Conservation (phyloP, 1,140 invertebrate species). For the Steinernema feltiae region DNA sequence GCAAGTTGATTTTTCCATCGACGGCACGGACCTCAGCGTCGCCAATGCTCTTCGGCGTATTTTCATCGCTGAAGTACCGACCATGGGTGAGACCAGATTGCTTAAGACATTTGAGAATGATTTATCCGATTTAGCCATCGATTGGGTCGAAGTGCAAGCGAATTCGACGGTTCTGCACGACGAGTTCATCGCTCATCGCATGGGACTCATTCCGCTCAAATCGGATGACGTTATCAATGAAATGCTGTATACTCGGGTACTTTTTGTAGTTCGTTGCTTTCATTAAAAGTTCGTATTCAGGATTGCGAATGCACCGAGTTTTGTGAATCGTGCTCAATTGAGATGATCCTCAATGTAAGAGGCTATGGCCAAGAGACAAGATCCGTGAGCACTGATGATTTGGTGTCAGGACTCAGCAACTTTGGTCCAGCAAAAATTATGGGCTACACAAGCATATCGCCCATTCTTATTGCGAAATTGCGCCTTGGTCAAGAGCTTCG, state of each 20-base stretch:
- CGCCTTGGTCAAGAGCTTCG: constrained; percentile 95
- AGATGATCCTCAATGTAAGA: constrained; percentile 92
- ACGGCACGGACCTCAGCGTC: constrained; percentile 92
- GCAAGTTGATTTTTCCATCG: constrained; percentile 92
- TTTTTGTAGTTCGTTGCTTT: constrained; percentile 18
- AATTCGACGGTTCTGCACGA: constrained; percentile 97
- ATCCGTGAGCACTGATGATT: constrained; percentile 88
- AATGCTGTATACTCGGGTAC: constrained; percentile 72
- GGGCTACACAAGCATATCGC: not conserved
- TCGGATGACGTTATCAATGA: constrained; percentile 78
- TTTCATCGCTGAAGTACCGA: constrained; percentile 93
- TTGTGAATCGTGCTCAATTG: constrained; percentile 91
- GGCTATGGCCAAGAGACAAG: constrained; percentile 84
- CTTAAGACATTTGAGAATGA: not conserved
- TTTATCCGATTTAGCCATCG: constrained; percentile 73
- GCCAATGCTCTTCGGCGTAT: constrained; percentile 92
- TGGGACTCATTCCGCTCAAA: constrained; percentile 77
- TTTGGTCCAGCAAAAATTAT: constrained; percentile 40
- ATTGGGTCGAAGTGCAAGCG: constrained; percentile 97
- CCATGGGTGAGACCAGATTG: constrained; percentile 58
- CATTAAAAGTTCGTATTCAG: constrained; percentile 58
- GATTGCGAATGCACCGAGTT: constrained; percentile 88
- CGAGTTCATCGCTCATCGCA: constrained; percentile 93
- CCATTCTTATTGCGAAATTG: constrained; percentile 89
- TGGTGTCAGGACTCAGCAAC: constrained; percentile 76